Base-by-base conservation (phyloP, 2,888 invertebrate genomes). In the Drymonia ruficornis region DNA sequence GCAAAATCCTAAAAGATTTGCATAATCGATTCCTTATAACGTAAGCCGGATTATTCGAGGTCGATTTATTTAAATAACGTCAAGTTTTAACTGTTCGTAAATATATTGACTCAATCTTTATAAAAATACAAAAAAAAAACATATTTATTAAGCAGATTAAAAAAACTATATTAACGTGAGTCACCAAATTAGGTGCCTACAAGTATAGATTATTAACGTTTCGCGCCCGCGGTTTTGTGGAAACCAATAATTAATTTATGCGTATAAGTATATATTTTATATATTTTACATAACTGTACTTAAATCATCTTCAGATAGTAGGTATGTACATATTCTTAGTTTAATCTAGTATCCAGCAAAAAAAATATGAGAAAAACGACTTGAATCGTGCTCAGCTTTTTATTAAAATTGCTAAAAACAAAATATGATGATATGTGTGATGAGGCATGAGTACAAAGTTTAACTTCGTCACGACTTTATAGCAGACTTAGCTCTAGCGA, bases 31-130 rank as follows among this genome's bases (percentile, higher is more conserved):
- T 48, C 46, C 40, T 34, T 51, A 28, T 50, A 50, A 51, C 15
- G 60, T 44, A 56, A 62, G 18, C 44, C 51, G 55, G 59, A 55
- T 55, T 48, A 45, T 55, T 47, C 52, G 55, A 68, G 72, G 68
- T 59, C 55, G 55, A 15, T 61, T 56, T 66, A 61, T 60, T 61
- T 56, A 60, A 47, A 28, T 54, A 44, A 56, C 49, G 11, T 67
- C 59, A 49, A 46, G 11, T 31, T 42, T 50, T 38, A 58, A 63
- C 46, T 55, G 47, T 12, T 40, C 50, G 49, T 16, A 44, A 50
- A 23, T 23, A 9, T 31, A 7, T 34, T 56, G 65, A 68, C 11
- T 55, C 58, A 50, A 28, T 15, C 9, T 6, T n/a, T 18, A 44
- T n/a, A 40, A 16, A 40, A 36, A n/a, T 40, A 16, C 16, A 16